These are phyloP conservation scores for Chloropsis cyanopogon DNA, from an alignment of 2,113 vertebrate genomes.

Conservation along the genomic window DNA sequence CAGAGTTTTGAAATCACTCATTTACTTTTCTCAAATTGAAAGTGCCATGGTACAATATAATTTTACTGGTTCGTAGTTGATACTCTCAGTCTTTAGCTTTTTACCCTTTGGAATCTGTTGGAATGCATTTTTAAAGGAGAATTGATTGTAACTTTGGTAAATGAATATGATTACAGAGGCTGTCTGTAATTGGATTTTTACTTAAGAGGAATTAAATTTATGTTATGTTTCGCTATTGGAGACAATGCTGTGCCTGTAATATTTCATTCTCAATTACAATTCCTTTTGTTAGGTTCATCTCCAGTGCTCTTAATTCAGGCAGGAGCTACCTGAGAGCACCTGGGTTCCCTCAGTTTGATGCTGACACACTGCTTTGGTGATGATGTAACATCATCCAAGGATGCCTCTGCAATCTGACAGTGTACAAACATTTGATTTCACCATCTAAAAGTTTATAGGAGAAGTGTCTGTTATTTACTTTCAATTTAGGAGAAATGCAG, in stretches of 20 bases:
- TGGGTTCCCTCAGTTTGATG: neutral
- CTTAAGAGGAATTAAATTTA: conserved; percentile 6
- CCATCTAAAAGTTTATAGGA: conserved; percentile 36
- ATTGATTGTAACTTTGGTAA: conserved; percentile 40
- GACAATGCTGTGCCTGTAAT: neutral
- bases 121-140: conserved; percentile 25
- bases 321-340: neutral
- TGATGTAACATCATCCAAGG: neutral
- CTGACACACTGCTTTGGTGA: neutral
- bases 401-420: neutral
- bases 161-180: neutral
- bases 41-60: neutral
- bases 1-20: neutral
- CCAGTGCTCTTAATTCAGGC: neutral
- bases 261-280: neutral
- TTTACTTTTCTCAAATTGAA: conserved; percentile 11
- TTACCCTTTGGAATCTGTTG: neutral
- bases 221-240: conserved; percentile 6
- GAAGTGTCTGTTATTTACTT: conserved; percentile 21
- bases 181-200: conserved; percentile 35
- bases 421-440: conserved; percentile 1
- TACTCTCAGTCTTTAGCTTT: neutral
- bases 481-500: conserved; percentile 11
- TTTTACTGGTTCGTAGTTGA: neutral
- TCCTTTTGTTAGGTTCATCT: neutral